Conservation (phyloP, 1,140 invertebrate genomes). For the Drosophila melanica region DNA sequence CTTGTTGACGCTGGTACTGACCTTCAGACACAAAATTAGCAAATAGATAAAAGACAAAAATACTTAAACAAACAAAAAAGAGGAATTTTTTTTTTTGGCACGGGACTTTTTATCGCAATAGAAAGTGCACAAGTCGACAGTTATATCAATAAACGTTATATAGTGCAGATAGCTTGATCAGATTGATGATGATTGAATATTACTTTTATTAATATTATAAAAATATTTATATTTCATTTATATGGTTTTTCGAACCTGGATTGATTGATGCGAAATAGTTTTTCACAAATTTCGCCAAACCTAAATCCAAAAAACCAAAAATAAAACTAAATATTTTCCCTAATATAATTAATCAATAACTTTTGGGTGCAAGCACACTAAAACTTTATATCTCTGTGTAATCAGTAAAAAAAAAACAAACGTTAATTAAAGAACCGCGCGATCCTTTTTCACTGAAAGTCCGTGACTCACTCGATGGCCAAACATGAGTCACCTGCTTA, state of each 20-base stretch:
- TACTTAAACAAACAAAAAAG: constrained; percentile 9
- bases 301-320: too few relatives aligned
- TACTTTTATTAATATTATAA: too few relatives aligned
- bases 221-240: too few relatives aligned
- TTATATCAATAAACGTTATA: constrained; percentile 28
- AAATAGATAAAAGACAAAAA: constrained; percentile 47
- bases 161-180: background rate
- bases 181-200: background rate
- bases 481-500: constrained; percentile 48
- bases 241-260: too few relatives aligned
- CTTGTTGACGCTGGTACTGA: constrained; percentile 65
- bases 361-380: background rate
- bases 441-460: constrained; percentile 29
- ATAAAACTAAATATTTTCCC: too few relatives aligned
- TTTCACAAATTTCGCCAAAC: too few relatives aligned
- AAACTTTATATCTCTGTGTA: background rate
- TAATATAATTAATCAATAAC: constrained; percentile 7
- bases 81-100: constrained; percentile 23
- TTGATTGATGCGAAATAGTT: too few relatives aligned
- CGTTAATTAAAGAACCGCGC: constrained; percentile 13
- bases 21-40: constrained; percentile 70
- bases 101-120: constrained; percentile 34
- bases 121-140: constrained; percentile 26
- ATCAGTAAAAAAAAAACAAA: constrained; percentile 11
- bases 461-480: constrained; percentile 40